These are phyloP conservation scores for Zygothrica quintamaculata DNA, from an alignment of 2,888 invertebrate species.

Conservation along the genomic window DNA sequence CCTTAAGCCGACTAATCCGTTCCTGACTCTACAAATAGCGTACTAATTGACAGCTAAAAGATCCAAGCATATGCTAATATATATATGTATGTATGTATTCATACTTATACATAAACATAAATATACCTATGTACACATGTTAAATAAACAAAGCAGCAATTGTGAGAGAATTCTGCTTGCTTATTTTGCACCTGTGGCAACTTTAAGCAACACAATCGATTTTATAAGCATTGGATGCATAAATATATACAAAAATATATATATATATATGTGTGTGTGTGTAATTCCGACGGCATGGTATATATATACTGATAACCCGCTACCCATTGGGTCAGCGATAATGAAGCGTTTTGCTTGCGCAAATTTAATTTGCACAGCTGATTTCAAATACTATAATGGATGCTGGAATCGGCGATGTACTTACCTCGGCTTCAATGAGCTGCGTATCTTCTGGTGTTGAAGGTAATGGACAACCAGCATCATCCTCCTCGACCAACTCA, in stretches of 20 bases:
- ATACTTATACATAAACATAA: conserved; percentile 31
- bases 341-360: conserved; percentile 14
- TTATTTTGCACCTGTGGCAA: conserved; percentile 20
- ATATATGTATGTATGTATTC: no score
- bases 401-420: conserved; percentile 29
- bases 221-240: no score
- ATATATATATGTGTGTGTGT: background rate
- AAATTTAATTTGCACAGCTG: conserved; percentile 30
- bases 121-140: conserved; percentile 19
- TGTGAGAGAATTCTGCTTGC: conserved; percentile 1
- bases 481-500: conserved; percentile 87
- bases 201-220: no score
- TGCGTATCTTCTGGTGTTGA: conserved; percentile 94
- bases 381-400: background rate
- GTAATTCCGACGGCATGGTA: background rate
- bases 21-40: conserved; percentile 35
- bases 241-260: background rate
- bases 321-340: conserved; percentile 51
- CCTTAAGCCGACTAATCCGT: conserved; percentile 19
- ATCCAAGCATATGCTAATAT: conserved; percentile 5
- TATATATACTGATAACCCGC: conserved; percentile 47
- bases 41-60: conserved; percentile 22
- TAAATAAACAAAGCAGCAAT: background rate
- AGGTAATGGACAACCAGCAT: conserved; percentile 92
- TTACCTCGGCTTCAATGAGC: conserved; percentile 91